phyloP scores from a whole-genome alignment of 2,113 vertebrate genomes.

The Grantiella picta region DNA sequence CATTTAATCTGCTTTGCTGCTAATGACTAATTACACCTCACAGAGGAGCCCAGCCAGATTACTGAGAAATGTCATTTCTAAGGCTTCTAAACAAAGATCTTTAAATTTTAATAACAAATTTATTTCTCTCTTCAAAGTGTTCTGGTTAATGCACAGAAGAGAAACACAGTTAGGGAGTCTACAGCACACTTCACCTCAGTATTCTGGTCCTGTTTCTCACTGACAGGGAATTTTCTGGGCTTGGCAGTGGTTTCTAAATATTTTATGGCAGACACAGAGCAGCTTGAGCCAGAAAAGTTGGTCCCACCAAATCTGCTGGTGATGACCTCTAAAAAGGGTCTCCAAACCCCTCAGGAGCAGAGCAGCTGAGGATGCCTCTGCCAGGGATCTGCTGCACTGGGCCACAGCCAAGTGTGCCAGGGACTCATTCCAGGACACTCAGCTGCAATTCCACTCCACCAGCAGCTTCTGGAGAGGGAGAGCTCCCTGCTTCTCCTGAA shows the following conservation, averaged over 20 bases:
- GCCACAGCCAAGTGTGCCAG: not conserved
- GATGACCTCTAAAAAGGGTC: conserved; percentile 1
- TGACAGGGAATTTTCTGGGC: not conserved
- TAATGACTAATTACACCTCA: not conserved
- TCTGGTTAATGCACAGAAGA: not conserved
- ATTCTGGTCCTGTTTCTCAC: not conserved
- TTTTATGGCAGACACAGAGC: not conserved
- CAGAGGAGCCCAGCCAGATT: not conserved
- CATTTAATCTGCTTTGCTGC: not conserved
- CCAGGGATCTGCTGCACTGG: not conserved
- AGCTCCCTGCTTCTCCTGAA: not conserved
- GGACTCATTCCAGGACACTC: conserved; percentile 6
- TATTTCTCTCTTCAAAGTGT: not conserved
- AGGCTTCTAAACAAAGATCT: not conserved
- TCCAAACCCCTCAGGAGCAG: not conserved
- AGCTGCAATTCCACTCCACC: not conserved
- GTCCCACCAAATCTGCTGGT: not conserved
- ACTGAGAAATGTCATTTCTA: not conserved
- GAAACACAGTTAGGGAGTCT: not conserved
- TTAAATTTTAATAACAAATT: not conserved
- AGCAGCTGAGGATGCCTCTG: not conserved
- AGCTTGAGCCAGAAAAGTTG: not conserved
- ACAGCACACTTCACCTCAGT: fast-evolving
- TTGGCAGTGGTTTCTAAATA: not conserved
- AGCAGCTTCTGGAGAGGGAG: not conserved